Conservation (phyloP, 2,888 invertebrate species). For the Caradrina clavipalpis region DNA sequence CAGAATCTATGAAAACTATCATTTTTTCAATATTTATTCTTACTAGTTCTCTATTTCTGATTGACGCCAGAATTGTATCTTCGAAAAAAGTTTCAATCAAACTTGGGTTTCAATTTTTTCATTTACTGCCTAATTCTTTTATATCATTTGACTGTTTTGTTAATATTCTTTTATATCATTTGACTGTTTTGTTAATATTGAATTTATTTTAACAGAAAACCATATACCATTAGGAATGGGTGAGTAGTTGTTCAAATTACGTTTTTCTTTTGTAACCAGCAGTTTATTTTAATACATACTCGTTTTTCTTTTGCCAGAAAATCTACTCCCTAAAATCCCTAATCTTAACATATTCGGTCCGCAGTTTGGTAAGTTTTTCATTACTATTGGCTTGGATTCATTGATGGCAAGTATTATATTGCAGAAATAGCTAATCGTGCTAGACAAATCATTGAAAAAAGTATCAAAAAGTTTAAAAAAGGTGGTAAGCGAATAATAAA, state of each 20-base stretch:
- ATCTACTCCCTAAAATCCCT: conserved; percentile 1
- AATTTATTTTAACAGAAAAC: conserved; percentile 20
- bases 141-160: neutral
- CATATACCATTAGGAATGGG: neutral
- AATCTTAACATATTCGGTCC: neutral
- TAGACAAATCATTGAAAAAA: neutral
- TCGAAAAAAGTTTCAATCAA: neutral
- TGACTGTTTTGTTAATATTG: neutral
- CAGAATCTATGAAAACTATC: neutral
- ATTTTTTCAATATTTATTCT: neutral
- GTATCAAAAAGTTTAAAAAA: neutral
- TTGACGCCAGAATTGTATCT: neutral
- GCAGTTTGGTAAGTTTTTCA: conserved; percentile 18
- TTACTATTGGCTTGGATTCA: conserved; percentile 1
- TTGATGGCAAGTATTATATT: conserved; percentile 12
- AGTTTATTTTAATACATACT: neutral
- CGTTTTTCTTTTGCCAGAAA: conserved; percentile 9
- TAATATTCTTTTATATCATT: neutral
- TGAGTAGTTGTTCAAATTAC: neutral
- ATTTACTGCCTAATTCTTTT: neutral
- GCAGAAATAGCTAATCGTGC: neutral
- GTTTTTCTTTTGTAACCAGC: too few species aligned
- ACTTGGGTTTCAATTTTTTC: neutral
- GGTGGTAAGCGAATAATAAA: neutral
- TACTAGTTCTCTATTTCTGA: neutral